A percentile compares a stretch with the other conserved stretches of the same genome.
Evolutionary conservation across 2,797 vertebrate species (phyloP).

Genomic region (Nannoperca obscura): DNA sequence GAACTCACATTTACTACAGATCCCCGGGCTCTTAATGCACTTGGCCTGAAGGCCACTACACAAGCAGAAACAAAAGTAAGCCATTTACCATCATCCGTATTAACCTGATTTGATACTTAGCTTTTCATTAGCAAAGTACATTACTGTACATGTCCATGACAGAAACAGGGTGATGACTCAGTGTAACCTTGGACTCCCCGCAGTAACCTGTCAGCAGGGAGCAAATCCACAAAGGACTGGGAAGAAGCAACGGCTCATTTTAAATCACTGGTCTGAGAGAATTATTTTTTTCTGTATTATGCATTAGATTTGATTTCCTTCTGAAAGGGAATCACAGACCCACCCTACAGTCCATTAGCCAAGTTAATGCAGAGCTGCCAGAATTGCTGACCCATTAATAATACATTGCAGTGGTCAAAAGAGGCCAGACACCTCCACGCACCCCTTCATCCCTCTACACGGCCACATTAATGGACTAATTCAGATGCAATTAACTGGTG

Average conservation of each 20-base stretch:
- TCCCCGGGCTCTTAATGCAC: conserved; percentile 9
- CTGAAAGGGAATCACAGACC: conserved; percentile 73
- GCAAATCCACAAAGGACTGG: conserved; percentile 31
- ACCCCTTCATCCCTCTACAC: conserved; percentile 81
- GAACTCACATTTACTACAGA: conserved; percentile 18
- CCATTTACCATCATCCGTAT: conserved; percentile 26
- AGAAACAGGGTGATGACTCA: conserved; percentile 39
- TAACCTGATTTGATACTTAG: conserved; percentile 41
- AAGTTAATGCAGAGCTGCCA: conserved; percentile 85
- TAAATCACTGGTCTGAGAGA: conserved; percentile 37
- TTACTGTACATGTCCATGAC: conserved; percentile 30
- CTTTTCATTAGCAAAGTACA: conserved; percentile 57
- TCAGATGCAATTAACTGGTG: conserved; percentile 85
- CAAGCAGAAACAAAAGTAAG: conserved; percentile 12
- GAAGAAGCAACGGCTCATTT: conserved; percentile 32
- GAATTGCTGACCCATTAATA: conserved; percentile 87
- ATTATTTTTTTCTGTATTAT: conserved; percentile 39
- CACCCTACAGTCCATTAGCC: conserved; percentile 84
- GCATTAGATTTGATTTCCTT: conserved; percentile 70
- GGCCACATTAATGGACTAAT: conserved; percentile 86
- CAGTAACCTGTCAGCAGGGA: conserved; percentile 42
- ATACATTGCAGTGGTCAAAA: conserved; percentile 84
- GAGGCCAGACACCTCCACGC: conserved; percentile 82
- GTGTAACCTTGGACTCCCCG: conserved; percentile 41
- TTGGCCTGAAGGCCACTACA: conserved; percentile 33